A percentile compares a stretch with the other conserved stretches of the same genome.
Evolutionary conservation across 2,888 invertebrate genomes (phyloP).

Genomic region (Temnothorax rugatulus): DNA sequence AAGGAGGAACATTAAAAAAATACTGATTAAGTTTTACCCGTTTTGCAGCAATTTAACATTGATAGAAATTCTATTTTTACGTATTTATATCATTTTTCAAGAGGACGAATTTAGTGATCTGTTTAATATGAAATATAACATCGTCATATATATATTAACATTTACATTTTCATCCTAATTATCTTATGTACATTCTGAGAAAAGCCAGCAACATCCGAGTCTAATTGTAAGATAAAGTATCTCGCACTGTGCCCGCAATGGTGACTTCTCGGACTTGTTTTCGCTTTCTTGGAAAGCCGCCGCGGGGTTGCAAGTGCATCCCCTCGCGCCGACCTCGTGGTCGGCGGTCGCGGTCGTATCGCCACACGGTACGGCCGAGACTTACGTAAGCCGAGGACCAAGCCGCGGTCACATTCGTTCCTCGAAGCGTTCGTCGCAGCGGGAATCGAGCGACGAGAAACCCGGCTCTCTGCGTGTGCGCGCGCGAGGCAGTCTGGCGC

Average conservation of each 20-base stretch:
- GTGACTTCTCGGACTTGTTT: background rate
- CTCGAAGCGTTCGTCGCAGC: constrained; percentile 47
- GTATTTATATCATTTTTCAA: background rate
- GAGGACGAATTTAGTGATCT: background rate
- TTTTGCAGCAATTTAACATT: constrained; percentile 2
- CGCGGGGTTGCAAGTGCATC: background rate
- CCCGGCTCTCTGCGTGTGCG: constrained; percentile 65
- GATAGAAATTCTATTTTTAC: background rate
- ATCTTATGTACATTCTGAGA: background rate
- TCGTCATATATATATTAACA: background rate
- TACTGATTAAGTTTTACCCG: background rate
- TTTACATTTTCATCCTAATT: background rate
- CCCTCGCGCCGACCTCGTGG: constrained; percentile 18
- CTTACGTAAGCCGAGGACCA: constrained; percentile 47
- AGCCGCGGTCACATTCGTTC: constrained; percentile 38
- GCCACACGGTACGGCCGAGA: constrained; percentile 16
- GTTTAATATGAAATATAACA: background rate
- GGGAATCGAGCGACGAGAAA: constrained; percentile 60
- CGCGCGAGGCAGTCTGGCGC: constrained; percentile 76
- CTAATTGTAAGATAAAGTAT: background rate
- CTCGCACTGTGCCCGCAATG: background rate
- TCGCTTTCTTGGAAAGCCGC: background rate
- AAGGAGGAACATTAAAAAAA: background rate
- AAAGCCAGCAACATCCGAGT: background rate
- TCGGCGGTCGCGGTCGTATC: constrained; percentile 19